Percentiles rank a stretch among this genome's conserved stretches.
phyloP scores from a whole-genome alignment of 1,140 invertebrate species.

The Ceratina japonica region DNA sequence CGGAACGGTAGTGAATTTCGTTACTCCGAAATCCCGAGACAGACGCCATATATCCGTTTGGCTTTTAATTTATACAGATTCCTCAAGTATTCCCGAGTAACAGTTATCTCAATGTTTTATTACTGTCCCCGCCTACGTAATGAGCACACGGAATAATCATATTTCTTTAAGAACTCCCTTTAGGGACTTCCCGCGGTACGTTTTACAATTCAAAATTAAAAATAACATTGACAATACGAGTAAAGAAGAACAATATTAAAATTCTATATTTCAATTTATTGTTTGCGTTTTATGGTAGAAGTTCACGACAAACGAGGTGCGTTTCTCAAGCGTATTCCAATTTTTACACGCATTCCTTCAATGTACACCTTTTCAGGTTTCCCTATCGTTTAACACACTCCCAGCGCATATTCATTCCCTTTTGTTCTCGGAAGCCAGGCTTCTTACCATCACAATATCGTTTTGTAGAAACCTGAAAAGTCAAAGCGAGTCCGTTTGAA shows the following conservation, averaged over 20 bases:
- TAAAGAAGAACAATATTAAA: no score
- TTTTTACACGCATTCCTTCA: neutral
- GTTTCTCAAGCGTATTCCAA: neutral
- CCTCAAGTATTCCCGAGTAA: no score
- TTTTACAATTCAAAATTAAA: no score
- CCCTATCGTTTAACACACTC: constrained; percentile 1
- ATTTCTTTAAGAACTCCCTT: no score
- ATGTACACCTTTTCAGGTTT: neutral
- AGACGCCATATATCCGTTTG: neutral
- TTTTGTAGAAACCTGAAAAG: neutral
- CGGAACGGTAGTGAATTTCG: neutral
- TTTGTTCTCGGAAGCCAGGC: neutral
- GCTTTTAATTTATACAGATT: neutral
- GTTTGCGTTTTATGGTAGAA: neutral
- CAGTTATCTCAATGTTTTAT: no score
- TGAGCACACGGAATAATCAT: no score
- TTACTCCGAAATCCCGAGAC: neutral
- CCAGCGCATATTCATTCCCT: neutral
- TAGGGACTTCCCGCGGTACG: no score
- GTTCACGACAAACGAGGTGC: neutral
- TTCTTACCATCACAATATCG: neutral
- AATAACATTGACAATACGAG: no score
- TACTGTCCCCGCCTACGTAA: no score
- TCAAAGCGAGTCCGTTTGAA: neutral
- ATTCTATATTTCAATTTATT: no score